Percentiles rank a stretch among this genome's conserved stretches.
These are phyloP conservation scores for Danionella cerebrum DNA, from an alignment of 2,113 vertebrate genomes.

Conservation along the genomic window DNA sequence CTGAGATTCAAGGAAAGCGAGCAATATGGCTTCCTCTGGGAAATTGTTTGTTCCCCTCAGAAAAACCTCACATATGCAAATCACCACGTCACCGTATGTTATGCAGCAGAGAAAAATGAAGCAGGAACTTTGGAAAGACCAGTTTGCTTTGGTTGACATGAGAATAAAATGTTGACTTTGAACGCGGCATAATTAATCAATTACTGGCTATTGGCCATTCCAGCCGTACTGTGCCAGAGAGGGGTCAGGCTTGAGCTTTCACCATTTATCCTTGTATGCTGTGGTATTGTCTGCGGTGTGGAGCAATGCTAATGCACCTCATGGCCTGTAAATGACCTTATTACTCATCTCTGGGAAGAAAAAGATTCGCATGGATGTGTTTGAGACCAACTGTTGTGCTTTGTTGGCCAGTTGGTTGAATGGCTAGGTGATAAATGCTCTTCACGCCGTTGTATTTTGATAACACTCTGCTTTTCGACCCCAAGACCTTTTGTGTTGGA, in stretches of 20 bases:
- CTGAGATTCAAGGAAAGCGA: no score
- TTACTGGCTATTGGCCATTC: conserved; percentile 35
- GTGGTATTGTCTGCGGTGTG: conserved; percentile 30
- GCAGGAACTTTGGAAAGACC: neutral
- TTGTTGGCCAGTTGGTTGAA: conserved; percentile 13
- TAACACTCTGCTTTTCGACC: conserved; percentile 21
- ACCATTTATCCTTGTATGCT: conserved; percentile 25
- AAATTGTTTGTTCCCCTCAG: neutral
- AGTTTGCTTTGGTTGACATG: conserved; percentile 27
- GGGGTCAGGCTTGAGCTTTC: conserved; percentile 26
- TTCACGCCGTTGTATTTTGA: conserved; percentile 13
- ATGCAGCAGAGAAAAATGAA: conserved; percentile 23
- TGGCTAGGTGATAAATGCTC: conserved; percentile 27
- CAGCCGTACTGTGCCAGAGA: conserved; percentile 17
- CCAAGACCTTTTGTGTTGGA: conserved; percentile 19
- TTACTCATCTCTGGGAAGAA: conserved; percentile 20
- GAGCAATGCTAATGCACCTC: conserved; percentile 31
- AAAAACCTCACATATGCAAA: conserved; percentile 20
- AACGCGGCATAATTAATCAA: conserved; percentile 34
- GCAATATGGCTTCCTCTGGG: no score
- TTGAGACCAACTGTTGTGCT: conserved; percentile 20
- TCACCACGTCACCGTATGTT: neutral
- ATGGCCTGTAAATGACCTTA: conserved; percentile 35
- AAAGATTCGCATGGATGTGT: conserved; percentile 13
- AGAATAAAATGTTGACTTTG: conserved; percentile 19